These are phyloP conservation scores for Neotoxoptera formosana DNA, from an alignment of 1,140 invertebrate genomes.

Conservation along the genomic window DNA sequence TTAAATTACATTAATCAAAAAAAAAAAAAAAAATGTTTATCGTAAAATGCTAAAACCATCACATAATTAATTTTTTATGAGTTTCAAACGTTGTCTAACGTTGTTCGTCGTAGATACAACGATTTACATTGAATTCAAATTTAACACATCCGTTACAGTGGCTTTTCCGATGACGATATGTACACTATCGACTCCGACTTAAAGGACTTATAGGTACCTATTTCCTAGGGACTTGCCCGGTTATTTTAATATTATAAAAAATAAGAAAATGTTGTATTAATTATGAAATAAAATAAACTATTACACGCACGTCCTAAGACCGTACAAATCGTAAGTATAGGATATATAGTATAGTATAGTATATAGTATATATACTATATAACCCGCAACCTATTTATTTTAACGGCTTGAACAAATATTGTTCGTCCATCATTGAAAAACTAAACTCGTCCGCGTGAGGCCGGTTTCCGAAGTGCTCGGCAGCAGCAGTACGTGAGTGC, in stretches of 20 bases:
- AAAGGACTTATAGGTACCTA: too few relatives aligned
- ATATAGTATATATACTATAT: too few relatives aligned
- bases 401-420: not conserved
- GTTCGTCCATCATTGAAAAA: not conserved
- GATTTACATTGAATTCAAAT: too few relatives aligned
- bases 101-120: too few relatives aligned
- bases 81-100: too few relatives aligned
- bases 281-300: not conserved
- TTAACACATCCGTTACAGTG: too few relatives aligned
- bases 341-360: too few relatives aligned
- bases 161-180: not conserved
- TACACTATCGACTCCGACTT: not conserved
- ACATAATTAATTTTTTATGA: too few relatives aligned
- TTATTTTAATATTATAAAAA: not conserved
- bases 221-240: not conserved
- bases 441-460: not conserved
- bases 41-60: too few relatives aligned
- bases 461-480: not conserved
- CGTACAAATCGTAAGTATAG: not conserved
- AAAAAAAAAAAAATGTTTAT: too few relatives aligned
- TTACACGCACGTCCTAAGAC: not conserved
- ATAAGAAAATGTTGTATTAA: not conserved
- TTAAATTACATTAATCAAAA: too few relatives aligned
- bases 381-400: not conserved
- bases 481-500: conserved; percentile 25